These are phyloP conservation scores for Gadopsis marmoratus DNA, from an alignment of 2,797 vertebrate genomes.

Conservation along the genomic window DNA sequence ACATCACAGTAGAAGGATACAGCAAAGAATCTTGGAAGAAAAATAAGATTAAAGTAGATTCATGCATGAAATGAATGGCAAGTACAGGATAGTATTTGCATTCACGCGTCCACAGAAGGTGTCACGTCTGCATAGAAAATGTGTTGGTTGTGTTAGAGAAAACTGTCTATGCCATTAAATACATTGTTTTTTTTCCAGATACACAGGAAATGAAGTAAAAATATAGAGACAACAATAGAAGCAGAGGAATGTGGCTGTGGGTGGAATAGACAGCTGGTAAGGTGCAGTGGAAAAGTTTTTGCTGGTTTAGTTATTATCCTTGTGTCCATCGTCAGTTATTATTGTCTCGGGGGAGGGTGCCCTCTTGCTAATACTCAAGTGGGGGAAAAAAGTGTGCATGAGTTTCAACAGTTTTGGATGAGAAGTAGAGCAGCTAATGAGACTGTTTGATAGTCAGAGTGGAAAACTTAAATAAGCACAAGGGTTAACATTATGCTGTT, in stretches of 20 bases:
- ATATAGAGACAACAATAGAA: conserved; percentile 12
- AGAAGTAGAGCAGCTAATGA: background rate
- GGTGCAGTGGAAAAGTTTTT: conserved; percentile 14
- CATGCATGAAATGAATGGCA: conserved; percentile 15
- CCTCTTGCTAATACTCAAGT: background rate
- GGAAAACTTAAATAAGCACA: background rate
- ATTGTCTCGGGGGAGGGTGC: background rate
- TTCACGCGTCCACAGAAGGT: background rate
- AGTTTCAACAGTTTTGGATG: background rate
- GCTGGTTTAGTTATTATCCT: conserved; percentile 12
- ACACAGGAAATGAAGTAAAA: conserved; percentile 13
- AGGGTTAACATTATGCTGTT: background rate
- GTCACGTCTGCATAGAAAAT: background rate
- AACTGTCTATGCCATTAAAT: background rate
- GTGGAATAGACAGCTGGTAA: background rate
- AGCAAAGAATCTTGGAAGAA: conserved; percentile 23
- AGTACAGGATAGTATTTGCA: background rate
- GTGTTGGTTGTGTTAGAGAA: background rate
- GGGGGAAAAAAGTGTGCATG: background rate
- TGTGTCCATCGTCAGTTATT: background rate
- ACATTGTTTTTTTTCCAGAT: background rate
- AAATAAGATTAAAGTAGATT: conserved; percentile 34
- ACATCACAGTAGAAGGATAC: conserved; percentile 11
- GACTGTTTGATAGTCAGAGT: background rate
- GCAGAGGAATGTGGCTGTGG: conserved; percentile 6